Evolutionary conservation across 1,140 invertebrate genomes (phyloP), one percentile per base, ranked within the genome.

Genomic region (Calliopsis andreniformis): DNA sequence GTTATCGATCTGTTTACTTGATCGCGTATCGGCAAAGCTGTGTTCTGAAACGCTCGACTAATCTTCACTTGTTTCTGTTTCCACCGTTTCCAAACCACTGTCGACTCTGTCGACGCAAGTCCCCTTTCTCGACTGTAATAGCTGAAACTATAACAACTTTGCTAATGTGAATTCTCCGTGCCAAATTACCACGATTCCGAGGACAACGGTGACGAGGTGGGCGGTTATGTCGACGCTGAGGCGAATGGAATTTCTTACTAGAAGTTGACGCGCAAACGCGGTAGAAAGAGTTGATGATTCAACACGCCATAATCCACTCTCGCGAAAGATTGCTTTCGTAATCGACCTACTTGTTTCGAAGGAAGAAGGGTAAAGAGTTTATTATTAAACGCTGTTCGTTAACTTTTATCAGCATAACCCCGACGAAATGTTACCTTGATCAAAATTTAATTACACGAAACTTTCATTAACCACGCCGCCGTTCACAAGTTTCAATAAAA

Each of bases 1-100:
- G 49, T 68, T 75, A 68, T 53, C 71, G 62, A 82, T 42, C 67
- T 78, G 79, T 83, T 83, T 83, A 83, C 68, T 23, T 35, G 72
- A 82, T 82, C 72, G 42, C 25, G 7, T 16, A 59, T 79, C 32
- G 42, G 28, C n/a, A 59, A 2, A 14, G n/a, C 53, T 12, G 6
- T 72, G n/a, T 47, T 20, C 55, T 7, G 18, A 32, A n/a, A 66
- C 47, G 47, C 56, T 59, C 55, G 39, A 72, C 58, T 64, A 73
- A 78, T 83, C 73, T 42, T 18, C 28, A n/a, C 49, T 58, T 58
- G 61, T 63, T 51, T 82, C 72, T 70, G 32, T 72, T 58, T 62
- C 53, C 30, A 59, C 45, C 18, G 35, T 62, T n/a, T 35, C 58
- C 28, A 10, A 42, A 16, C 20, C 28, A 1, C 45, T 10, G 35